Base-by-base conservation (phyloP, 2,113 vertebrate genomes). In the human region DNA sequence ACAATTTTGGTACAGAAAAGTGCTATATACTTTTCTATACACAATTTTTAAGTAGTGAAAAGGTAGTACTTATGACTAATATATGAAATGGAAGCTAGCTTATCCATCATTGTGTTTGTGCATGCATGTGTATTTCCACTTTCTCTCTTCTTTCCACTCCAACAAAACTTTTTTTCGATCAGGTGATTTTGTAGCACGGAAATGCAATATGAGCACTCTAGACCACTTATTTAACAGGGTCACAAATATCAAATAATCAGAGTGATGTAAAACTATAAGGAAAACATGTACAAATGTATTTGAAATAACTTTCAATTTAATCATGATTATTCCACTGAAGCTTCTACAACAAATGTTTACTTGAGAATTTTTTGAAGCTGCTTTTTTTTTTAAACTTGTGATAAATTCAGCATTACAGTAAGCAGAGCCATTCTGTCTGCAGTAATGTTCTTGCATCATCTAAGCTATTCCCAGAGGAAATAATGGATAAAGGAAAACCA, bases 341-440 rank as follows among this genome's bases (percentile, higher is more conserved):
- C 3, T 81, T 40, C 22, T 70, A 70, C 48, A 83, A 76, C 35
- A 96, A 93, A 96, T 88, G 38, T 94, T 97, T 95, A 94, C 27
- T 93, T 89, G 92, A 97, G 86, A 97, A 94, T 82, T 97, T 68
- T 98, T 98, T 91, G 68, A 98, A 96, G 73, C 66, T 97, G 1
- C 61, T 66, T 96, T 97, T 96, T 97, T 97, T n/a, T 75, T 87
- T 96, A 94, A 93, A 92, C 80, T 55, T 86, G 38, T 94, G 81
- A 97, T 97, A 76, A 98, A 96, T 98, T 98, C 76, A 96, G n/a
- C 97, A 97, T 96, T 98, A 89, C 90, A 72, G 86, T 94, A 98
- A 98, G 70, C 50, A 96, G 93, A 98, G 97, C 85, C 38, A 97
- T 97, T 97, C 89, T 97, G 86, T 98, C 97, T 97, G 95, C 97